A percentile compares a stretch with the other conserved stretches of the same genome.
phyloP scores from a whole-genome alignment of 2,797 vertebrate species.

The Xenopus petersii region DNA sequence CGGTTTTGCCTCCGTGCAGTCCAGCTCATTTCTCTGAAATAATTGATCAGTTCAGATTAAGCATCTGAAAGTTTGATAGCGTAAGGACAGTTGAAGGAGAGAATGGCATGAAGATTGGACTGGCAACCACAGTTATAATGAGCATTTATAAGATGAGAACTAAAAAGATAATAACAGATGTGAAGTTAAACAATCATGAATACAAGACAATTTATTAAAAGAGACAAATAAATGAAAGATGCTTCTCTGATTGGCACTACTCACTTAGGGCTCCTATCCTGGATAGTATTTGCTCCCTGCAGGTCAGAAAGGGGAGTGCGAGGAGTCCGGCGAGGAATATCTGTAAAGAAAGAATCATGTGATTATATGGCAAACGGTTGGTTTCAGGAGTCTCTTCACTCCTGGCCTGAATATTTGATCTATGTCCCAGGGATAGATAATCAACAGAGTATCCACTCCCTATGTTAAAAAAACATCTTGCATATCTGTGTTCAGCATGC shows the following conservation, averaged over 20 bases:
- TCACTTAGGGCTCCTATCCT: constrained; percentile 82
- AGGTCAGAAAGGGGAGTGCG: constrained; percentile 88
- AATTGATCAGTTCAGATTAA: neutral
- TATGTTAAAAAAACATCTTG: no score
- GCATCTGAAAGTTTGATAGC: no score
- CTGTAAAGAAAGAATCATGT: constrained; percentile 55
- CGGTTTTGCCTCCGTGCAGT: constrained; percentile 74
- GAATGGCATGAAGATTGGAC: neutral
- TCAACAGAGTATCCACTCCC: no score
- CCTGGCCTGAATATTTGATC: no score
- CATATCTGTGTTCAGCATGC: no score
- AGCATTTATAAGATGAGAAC: neutral
- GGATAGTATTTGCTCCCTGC: constrained; percentile 85
- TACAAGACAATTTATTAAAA: no score
- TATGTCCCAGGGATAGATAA: no score
- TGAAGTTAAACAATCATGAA: no score
- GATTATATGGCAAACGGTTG: neutral
- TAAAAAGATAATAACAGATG: no score
- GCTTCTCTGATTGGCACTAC: constrained; percentile 42
- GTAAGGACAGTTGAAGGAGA: neutral
- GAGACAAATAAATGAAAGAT: no score
- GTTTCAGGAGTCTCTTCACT: neutral
- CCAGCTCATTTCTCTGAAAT: constrained; percentile 74
- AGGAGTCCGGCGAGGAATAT: constrained; percentile 80
- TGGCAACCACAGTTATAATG: neutral